Evolutionary conservation across 2,888 invertebrate species (phyloP).

Genomic region (Acanthococcus lagerstroemiae): DNA sequence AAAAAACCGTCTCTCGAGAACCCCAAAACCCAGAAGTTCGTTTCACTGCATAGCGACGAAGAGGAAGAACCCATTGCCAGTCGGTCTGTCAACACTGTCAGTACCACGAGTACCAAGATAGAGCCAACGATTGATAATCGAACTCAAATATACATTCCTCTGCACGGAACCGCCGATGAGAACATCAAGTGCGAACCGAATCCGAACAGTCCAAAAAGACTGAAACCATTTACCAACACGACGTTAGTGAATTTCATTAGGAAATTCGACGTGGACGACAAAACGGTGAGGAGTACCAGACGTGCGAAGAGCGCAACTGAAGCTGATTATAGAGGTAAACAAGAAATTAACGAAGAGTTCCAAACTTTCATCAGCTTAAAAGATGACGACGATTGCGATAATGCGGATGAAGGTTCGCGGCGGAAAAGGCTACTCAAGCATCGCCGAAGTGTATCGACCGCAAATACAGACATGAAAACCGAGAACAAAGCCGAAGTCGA

Average conservation of each 20-base stretch:
- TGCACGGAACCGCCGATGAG: conserved; percentile 30
- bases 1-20: conserved; percentile 31
- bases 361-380: conserved; percentile 30
- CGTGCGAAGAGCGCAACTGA: conserved; percentile 4
- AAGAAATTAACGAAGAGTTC: conserved; percentile 32
- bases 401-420: conserved; percentile 3
- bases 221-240: conserved; percentile 35
- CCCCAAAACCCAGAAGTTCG: conserved; percentile 33
- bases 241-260: conserved; percentile 34
- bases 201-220: conserved; percentile 32
- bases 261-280: conserved; percentile 8
- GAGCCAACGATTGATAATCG: conserved; percentile 15
- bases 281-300: not conserved
- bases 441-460: not conserved
- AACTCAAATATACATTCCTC: conserved; percentile 34
- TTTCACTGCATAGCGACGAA: conserved; percentile 33
- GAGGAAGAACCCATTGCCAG: conserved; percentile 38
- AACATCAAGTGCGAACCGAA: conserved; percentile 13
- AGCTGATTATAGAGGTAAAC: not conserved
- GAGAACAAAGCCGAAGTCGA: not conserved
- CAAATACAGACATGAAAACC: not conserved
- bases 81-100: conserved; percentile 45
- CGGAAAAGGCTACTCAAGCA: conserved; percentile 4
- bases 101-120: not conserved
- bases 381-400: conserved; percentile 27